Evolutionary conservation across 2,888 invertebrate species (phyloP), one percentile per base, ranked within the genome.

Genomic region (Halictus ligatus): DNA sequence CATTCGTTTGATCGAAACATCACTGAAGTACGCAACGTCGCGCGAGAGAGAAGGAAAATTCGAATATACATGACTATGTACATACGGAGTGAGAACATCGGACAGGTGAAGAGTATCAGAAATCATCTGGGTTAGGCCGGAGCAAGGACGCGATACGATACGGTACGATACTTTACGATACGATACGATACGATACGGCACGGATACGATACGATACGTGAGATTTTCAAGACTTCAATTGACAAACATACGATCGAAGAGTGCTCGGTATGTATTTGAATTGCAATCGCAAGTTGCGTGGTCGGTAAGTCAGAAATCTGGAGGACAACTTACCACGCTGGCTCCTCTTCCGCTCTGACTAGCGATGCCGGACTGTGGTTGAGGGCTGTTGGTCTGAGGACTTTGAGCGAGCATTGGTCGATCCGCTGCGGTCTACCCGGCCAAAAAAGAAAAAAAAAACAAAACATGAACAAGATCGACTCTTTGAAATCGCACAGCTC

Each of bases 261-360:
- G 80, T 80, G 85, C 81, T 80, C 78, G 78, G 60, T 72, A 58
- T n/a, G 58, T n/a, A 71, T 46, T 85, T 40, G 35, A 75, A 64
- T 75, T 40, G 48, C 21, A 40, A 69, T 71, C 40, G 40, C 48
- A 60, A 73, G 18, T 50, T 15, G 29, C 13, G 43, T 43, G 54
- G n/a, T 40, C 7, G 43, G 43, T 15, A 43, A 54, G 21, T 40
- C 15, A 58, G 7, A 13, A 43, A 40, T 69, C 15, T 25, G 4
- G 8, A 54, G n/a, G 3, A 7, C 71, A 40, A 86, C 98, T 97
- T 96, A 98, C 98, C 96, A 98, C 98, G 91, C 98, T 98, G 81
- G 98, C 97, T 81, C 98, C 98, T 85, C 98, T 97, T 67, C 98
- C 98, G 78, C 98, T 98, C 94, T 98, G 98, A 86, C 97, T 97